Base-by-base conservation (phyloP, 2,888 invertebrate species). In the Luperina nickerlii region DNA sequence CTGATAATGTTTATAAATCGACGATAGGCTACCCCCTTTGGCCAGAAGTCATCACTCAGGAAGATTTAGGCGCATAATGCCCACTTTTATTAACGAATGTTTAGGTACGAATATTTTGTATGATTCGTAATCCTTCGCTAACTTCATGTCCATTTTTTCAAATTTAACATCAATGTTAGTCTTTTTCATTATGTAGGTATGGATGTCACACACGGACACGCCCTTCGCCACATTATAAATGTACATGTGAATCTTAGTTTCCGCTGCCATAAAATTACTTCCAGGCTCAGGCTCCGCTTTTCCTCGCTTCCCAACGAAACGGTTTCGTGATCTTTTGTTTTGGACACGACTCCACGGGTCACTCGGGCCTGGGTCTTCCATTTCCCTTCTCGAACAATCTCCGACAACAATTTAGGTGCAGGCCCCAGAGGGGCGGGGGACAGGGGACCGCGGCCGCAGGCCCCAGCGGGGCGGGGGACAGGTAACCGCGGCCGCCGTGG, bases 321-420 rank as follows among this genome's bases (percentile, higher is more conserved):
- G 51, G 51, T 51, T 51, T 51, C 51, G 18, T 51, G 7, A 51
- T 4, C 15, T 51, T 51, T 18, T 51, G 18, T 18, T 51, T 51
- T 51, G 51, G 20, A 20, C 51, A 51, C 20, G 51, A 6, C 20
- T 18, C 6, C 51, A 51, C 18, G 20, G 51, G 1, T 51, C 51
- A 7, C 51, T 51, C 18, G 51, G 18, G 18, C 18, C 18, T 6
- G 51, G 7, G 70, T 38, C 24, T 70, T 70, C 54, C 54, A 70
- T 70, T 70, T 4, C 13, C 38, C 54, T n/a, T 57, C 70, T 38
- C 54, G 70, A 54, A 70, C 70, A 70, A 71, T 57, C 13, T 71
- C 70, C 38, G 57, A 57, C 70, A 71, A 57, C 38, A 57, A 57
- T 71, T 38, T 32, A 54, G 48, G 6, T 27, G 67, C 42, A n/a